These are phyloP conservation scores for Puffinus mauretanicus DNA, from an alignment of 2,113 vertebrate genomes.

Conservation along the genomic window DNA sequence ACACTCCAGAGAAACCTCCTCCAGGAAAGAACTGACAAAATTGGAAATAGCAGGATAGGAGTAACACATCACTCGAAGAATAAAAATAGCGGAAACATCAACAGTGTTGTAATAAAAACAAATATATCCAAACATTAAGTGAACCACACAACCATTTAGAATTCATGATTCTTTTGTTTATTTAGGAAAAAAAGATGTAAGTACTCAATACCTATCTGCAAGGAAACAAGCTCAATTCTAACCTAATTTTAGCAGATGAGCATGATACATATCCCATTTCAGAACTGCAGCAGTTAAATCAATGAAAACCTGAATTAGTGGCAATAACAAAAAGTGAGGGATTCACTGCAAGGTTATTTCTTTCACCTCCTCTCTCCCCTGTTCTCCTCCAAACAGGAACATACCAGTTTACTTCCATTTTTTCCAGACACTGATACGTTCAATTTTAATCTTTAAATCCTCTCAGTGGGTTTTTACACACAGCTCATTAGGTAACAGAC, in stretches of 20 bases:
- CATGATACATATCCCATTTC: background rate
- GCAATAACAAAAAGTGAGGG: background rate
- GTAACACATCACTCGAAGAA: background rate
- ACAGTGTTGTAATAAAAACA: background rate
- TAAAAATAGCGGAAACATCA: background rate
- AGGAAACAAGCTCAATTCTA: background rate
- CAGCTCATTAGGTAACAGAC: background rate
- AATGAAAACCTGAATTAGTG: background rate
- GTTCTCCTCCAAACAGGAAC: background rate
- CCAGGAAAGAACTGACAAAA: slow-evolving; percentile 24
- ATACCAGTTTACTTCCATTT: background rate
- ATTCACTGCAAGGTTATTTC: background rate
- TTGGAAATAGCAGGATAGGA: background rate
- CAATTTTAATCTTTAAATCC: background rate
- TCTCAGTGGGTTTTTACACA: background rate
- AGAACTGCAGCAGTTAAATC: background rate
- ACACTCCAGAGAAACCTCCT: slow-evolving; percentile 25
- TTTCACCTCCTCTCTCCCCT: background rate
- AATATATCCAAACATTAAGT: background rate
- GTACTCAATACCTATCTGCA: background rate
- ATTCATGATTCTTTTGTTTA: background rate
- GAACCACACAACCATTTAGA: background rate
- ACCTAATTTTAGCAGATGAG: background rate
- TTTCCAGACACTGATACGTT: background rate
- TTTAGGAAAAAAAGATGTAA: background rate